Base-by-base conservation (phyloP, 2,113 vertebrate species). In the Lethenteron reissneri region DNA sequence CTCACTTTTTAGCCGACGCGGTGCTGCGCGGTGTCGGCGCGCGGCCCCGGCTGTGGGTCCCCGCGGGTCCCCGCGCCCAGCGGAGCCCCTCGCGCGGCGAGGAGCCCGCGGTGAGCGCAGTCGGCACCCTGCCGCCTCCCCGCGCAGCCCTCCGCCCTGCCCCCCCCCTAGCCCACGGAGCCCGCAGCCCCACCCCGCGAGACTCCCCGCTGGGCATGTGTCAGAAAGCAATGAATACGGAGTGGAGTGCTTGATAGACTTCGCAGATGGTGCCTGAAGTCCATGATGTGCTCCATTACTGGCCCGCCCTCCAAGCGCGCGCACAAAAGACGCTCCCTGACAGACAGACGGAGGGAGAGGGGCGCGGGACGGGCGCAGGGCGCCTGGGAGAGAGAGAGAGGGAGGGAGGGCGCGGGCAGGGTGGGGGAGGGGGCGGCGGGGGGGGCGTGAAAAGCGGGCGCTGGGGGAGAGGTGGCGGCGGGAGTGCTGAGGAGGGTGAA, bases 181-280 rank as follows among this genome's bases (percentile, higher is more conserved):
- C 41, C 41, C 41, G 41, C 64, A 68, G 25, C 64, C 10, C 64
- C n/a, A 68, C 64, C 64, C 64, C 25, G n/a, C 25, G 60, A 15
- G 64, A 68, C 64, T 68, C 64, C 64, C 64, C 25, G 64, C 64
- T 68, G 64, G 64, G 64, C n/a, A 68, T 10, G 64, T 70, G 77
- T 82, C 80, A 76, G 57, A 59, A 70, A 58, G 74, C 77, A 76
- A 77, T 81, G 80, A 80, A 80, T 80, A 76, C 72, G 72, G 25
- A 78, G 78, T 77, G 74, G 76, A 71, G 73, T 73, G 73, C 75
- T 74, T 74, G 75, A 81, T 81, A 78, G 78, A 81, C 75, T 74
- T 76, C 76, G 76, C 80, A 81, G 80, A 80, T 80, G 79, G 79
- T 76, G 78, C 77, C 77, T 76, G 77, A 72, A 78, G 75, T 75